Percentiles rank a stretch among this genome's conserved stretches.
Conservation (phyloP, 2,797 vertebrate genomes). For the Galagoides demidoff region DNA sequence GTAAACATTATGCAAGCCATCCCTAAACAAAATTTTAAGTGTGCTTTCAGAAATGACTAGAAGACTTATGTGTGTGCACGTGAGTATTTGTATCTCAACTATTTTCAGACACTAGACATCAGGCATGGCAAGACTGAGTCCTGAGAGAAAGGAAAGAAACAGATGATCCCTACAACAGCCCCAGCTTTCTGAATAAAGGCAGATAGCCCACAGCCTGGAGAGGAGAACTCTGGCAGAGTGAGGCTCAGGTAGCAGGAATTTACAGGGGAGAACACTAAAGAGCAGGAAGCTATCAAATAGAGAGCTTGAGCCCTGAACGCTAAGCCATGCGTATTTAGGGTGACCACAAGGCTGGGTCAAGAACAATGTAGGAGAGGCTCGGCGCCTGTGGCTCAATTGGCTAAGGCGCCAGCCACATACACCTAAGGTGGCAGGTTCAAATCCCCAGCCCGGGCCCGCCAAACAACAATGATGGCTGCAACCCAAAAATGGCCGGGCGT, state of each 20-base stretch:
- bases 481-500: too few species aligned
- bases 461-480: too few species aligned
- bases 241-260: not conserved
- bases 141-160: not conserved
- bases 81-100: not conserved
- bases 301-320: not conserved
- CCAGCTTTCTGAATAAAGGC: not conserved
- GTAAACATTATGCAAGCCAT: not conserved
- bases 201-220: not conserved
- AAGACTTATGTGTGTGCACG: not conserved
- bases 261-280: not conserved
- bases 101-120: not conserved
- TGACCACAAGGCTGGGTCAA: not conserved
- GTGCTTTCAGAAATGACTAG: not conserved
- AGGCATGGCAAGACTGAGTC: not conserved
- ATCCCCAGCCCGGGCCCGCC: too few species aligned
- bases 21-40: conserved; percentile 35
- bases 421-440: too few species aligned
- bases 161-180: not conserved
- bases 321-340: not conserved
- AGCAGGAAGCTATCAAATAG: not conserved
- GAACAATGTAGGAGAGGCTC: too few species aligned
- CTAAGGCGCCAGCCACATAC: too few species aligned
- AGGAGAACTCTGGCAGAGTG: not conserved
- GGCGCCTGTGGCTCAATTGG: too few species aligned